Conservation (phyloP, 2,113 vertebrate species). For the Chloropsis hardwickii region DNA sequence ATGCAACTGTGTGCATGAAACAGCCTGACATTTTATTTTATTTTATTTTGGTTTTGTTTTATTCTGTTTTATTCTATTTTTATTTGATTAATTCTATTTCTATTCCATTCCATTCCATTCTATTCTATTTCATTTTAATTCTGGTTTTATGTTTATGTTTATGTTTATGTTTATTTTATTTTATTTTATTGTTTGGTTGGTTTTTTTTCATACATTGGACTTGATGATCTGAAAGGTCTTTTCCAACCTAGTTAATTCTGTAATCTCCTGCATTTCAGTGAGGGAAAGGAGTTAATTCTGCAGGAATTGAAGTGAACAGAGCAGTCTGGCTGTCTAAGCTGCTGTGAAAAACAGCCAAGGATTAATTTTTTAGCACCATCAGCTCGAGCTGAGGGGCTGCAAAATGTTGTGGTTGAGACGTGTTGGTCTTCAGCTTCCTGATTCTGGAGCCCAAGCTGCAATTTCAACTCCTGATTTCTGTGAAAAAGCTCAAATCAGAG, state of each 20-base stretch:
- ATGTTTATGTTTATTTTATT: too few relatives aligned
- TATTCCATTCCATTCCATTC: background rate
- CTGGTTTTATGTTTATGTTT: background rate
- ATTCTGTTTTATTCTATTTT: too few relatives aligned
- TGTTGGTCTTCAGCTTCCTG: background rate
- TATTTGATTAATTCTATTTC: too few relatives aligned
- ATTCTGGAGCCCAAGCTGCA: background rate
- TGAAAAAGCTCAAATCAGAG: background rate
- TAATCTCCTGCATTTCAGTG: background rate
- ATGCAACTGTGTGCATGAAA: background rate
- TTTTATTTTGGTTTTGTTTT: background rate
- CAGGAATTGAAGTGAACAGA: background rate
- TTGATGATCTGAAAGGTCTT: background rate
- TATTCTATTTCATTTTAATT: background rate
- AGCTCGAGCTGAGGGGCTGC: background rate
- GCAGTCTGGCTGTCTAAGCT: background rate
- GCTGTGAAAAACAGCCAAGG: background rate
- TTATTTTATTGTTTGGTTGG: accelerated
- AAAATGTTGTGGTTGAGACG: background rate
- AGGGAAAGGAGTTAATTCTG: background rate
- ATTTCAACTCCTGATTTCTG: background rate
- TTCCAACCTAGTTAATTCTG: background rate
- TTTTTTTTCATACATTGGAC: background rate
- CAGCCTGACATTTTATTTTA: background rate
- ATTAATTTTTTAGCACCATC: background rate